A percentile compares a stretch with the other conserved stretches of the same genome.
Evolutionary conservation across 2,113 vertebrate genomes (phyloP).

Genomic region (Pitta sordida): DNA sequence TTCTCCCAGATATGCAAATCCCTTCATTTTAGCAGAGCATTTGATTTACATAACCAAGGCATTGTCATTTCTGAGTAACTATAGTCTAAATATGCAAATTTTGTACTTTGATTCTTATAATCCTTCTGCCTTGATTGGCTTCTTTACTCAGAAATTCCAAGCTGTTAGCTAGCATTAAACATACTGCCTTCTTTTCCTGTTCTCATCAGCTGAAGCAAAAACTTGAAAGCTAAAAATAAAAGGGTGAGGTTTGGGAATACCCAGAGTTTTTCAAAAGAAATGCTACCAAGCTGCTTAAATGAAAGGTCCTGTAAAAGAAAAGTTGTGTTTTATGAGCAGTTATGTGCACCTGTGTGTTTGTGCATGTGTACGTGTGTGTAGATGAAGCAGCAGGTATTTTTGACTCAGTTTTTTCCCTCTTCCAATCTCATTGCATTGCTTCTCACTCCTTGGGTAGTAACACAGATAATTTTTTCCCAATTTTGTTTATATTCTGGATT

Average conservation of each 20-base stretch:
- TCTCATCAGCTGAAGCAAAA: slow-evolving; percentile 13
- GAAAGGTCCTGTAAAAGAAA: not conserved
- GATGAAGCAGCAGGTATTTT: not conserved
- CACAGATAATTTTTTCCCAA: not conserved
- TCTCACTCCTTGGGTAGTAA: not conserved
- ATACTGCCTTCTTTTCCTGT: not conserved
- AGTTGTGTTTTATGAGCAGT: not conserved
- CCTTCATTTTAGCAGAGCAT: not conserved
- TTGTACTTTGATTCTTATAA: slow-evolving; percentile 43
- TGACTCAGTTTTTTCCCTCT: not conserved
- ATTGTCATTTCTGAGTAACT: slow-evolving; percentile 53
- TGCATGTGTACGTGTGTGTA: accelerated
- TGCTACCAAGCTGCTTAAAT: not conserved
- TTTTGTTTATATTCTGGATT: not conserved
- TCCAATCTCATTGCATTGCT: not conserved
- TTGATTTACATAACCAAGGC: slow-evolving; percentile 27
- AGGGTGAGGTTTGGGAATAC: not conserved
- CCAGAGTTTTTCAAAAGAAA: not conserved
- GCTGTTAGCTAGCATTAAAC: not conserved
- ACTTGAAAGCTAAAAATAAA: slow-evolving; percentile 9
- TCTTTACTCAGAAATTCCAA: slow-evolving; percentile 35
- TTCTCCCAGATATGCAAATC: slow-evolving; percentile 44
- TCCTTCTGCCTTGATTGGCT: slow-evolving; percentile 25
- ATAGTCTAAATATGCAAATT: slow-evolving; percentile 51
- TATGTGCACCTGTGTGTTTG: accelerated